Percentiles rank a stretch among this genome's conserved stretches.
These are phyloP conservation scores for Musca vetustissima DNA, from an alignment of 1,140 invertebrate species.

Conservation along the genomic window DNA sequence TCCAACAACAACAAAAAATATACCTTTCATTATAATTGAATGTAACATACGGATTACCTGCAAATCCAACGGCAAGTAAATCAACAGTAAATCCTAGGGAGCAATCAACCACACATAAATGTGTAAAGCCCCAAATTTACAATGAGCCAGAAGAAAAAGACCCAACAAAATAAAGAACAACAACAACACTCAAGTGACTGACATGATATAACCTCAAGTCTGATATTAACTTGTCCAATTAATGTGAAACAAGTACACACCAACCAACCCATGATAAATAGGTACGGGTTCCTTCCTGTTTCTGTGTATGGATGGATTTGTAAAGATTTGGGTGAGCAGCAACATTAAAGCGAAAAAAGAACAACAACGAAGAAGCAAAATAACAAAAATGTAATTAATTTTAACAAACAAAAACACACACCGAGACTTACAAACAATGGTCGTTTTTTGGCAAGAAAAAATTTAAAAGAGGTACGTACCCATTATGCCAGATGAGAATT, in stretches of 20 bases:
- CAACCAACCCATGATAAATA: background rate
- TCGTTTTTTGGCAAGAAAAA: background rate
- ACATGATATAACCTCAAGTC: constrained; percentile 23
- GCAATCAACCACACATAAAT: too few species aligned
- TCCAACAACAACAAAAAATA: too few species aligned
- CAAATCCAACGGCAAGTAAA: too few species aligned
- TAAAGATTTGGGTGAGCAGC: background rate
- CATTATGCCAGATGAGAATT: too few species aligned
- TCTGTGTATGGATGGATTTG: background rate
- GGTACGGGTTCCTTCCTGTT: background rate
- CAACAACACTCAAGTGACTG: background rate
- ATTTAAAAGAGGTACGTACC: too few species aligned
- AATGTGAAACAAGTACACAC: constrained; percentile 2
- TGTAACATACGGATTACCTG: too few species aligned
- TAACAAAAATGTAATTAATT: constrained; percentile 15
- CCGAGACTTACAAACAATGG: background rate
- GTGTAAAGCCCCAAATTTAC: too few species aligned
- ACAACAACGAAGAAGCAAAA: background rate
- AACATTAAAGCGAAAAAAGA: background rate
- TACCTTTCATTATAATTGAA: too few species aligned
- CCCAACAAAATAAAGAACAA: too few species aligned
- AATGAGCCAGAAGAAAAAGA: too few species aligned
- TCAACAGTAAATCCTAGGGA: too few species aligned
- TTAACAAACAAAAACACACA: constrained; percentile 10
- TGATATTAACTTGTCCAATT: constrained; percentile 27